Evolutionary conservation across 2,797 vertebrate genomes (phyloP), one percentile per base, ranked within the genome.

Genomic region (Rallus crepitans): DNA sequence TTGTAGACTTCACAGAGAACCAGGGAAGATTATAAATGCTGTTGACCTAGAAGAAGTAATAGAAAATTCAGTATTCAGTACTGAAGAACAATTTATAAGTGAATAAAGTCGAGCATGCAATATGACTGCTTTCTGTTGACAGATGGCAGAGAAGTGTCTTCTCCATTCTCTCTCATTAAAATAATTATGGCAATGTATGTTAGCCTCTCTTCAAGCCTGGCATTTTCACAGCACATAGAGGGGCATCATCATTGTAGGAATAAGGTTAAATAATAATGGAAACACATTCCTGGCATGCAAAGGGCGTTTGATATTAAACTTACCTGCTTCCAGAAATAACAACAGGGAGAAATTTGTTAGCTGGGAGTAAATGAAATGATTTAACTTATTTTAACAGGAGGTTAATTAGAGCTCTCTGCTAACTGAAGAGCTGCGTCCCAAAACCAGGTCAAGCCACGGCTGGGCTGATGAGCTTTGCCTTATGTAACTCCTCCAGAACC

Each of bases 341-440:
- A 90, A 90, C 90, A 93, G 91, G 93, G 66, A 96, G 87, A 71
- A 80, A 92, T 97, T 95, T 93, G 95, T 92, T 80, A 96, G 78
- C 80, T 81, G 1, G 1, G 37, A 94, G 82, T 78, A 91, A 96
- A 80, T 64, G 93, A 95, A 96, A 83, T 81, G 33, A 94, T 96
- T 88, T 87, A 71, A 88, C 86, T 96, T 81, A 90, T 89, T 97
- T 90, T 78, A 95, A 94, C 79, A 92, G 93, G 76, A 96, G 95
- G 95, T 95, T 97, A 97, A 97, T 97, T 96, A 96, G 96, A 95
- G 88, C 86, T 96, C 87, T 89, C 85, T 25, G 52, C 89, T 94
- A 96, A 96, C 81, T 93, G 60, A 79, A 95, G 87, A 84, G 90
- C 64, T n/a, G 9, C 20, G 0, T 93, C 94, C 87, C 94, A 81